These are phyloP conservation scores for Platycheirus rosarum DNA, from an alignment of 2,888 invertebrate genomes.

Conservation along the genomic window DNA sequence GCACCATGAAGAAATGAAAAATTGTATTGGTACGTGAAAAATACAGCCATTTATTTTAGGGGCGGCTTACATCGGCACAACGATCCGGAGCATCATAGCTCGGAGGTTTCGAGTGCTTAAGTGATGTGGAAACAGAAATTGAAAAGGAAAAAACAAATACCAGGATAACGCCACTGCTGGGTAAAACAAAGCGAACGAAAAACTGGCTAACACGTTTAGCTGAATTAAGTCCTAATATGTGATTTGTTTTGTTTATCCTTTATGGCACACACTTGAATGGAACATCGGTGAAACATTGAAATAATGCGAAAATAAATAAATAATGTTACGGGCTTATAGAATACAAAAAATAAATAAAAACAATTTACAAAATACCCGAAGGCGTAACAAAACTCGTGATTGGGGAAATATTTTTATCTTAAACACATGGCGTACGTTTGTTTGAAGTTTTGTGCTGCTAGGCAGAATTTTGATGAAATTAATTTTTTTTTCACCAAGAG, in stretches of 20 bases:
- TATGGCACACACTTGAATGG: background rate
- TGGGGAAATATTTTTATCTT: too few species aligned
- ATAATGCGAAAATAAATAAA: slow-evolving; percentile 42
- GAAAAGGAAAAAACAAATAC: slow-evolving; percentile 3
- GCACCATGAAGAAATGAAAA: slow-evolving; percentile 21
- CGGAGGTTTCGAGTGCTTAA: background rate
- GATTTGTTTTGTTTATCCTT: slow-evolving; percentile 43
- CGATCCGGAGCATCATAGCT: background rate
- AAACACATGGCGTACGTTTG: too few species aligned
- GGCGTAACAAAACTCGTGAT: too few species aligned
- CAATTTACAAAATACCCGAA: background rate
- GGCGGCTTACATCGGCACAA: background rate
- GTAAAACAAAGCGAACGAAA: slow-evolving; percentile 8
- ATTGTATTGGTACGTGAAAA: slow-evolving; percentile 46
- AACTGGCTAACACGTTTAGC: slow-evolving; percentile 40
- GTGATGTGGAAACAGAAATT: slow-evolving; percentile 6
- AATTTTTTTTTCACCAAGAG: too few species aligned
- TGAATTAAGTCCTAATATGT: slow-evolving; percentile 63
- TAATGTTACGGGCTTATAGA: background rate
- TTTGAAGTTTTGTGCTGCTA: too few species aligned
- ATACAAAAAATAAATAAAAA: background rate
- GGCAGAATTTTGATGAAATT: too few species aligned
- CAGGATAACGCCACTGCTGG: too few species aligned
- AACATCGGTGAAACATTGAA: slow-evolving; percentile 22
- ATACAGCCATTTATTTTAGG: slow-evolving; percentile 24